Evolutionary conservation across 2,113 vertebrate genomes (phyloP), one percentile per base, ranked within the genome.

Genomic region (Neodon shergylaensis): DNA sequence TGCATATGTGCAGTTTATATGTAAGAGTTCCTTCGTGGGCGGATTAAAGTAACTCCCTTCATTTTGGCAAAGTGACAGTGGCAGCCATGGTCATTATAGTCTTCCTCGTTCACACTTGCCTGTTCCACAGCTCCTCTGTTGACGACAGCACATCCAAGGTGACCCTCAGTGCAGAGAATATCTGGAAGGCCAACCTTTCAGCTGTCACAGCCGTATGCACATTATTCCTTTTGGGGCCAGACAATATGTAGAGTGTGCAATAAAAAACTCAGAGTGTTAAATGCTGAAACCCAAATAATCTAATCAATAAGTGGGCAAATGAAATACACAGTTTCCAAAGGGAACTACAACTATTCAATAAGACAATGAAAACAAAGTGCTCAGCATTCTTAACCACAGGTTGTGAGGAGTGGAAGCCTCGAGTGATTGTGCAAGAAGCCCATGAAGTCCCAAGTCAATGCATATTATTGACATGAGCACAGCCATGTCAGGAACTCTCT

Each of bases 81-180:
- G 47, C 28, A 88, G 76, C 26, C 72, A 88, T 16, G 31, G 19
- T 36, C 11, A 7, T 19, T 63, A 42, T 14, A 16, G 17, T 33
- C 26, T 78, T 52, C 13, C 3, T 65, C 54, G 22, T 13, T 3
- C 9, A 21, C 65, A 0, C 13, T 13, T 7, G 6, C 36, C 2
- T 10, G 22, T 3, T 26, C 13, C 28, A 52, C 52, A 22, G 39
- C 36, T 13, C 39, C n/a, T 17, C 36, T 58, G 42, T 49, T 39
- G 19, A 19, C 1, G 16, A 42, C 7, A n/a, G 5, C 36, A 66
- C 33, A 61, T 16, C 24, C 31, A 14, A 4, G 39, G n/a, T 63
- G 31, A 42, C 19, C 44, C 47, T 92, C 54, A 36, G 12, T 11
- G 24, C 31, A 72, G n/a, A 91, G 12, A 49, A 1, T 9, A 8